Percentiles rank a stretch among this genome's conserved stretches.
Evolutionary conservation across 2,113 vertebrate genomes (phyloP).

Genomic region (Tragelaphus scriptus): DNA sequence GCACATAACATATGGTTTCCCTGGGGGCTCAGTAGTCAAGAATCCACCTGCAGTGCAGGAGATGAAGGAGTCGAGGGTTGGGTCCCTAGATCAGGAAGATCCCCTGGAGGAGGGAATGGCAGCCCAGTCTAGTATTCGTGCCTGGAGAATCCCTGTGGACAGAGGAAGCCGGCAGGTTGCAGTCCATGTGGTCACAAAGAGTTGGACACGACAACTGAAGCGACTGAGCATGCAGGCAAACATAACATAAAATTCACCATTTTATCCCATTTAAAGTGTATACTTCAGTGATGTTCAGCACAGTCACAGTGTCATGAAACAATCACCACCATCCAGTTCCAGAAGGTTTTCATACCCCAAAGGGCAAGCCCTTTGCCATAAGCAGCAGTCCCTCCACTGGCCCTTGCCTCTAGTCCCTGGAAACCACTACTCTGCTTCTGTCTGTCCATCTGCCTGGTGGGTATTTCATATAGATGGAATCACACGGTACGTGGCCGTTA

Average conservation of each 20-base stretch:
- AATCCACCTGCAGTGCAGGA: neutral
- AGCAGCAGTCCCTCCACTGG: neutral
- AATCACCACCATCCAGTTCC: neutral
- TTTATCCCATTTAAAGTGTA: neutral
- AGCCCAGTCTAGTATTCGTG: neutral
- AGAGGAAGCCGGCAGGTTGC: neutral
- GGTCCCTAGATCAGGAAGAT: neutral
- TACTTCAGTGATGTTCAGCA: neutral
- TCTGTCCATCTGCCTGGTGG: neutral
- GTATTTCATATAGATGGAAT: neutral
- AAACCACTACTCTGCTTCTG: neutral
- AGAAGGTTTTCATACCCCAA: neutral
- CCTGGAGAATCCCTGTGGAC: neutral
- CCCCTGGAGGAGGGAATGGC: neutral
- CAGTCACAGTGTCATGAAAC: neutral
- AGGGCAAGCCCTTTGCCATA: neutral
- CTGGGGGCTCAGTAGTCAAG: neutral
- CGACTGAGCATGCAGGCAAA: neutral
- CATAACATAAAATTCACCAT: neutral
- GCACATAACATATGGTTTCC: neutral
- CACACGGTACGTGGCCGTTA: neutral
- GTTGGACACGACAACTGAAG: accelerated
- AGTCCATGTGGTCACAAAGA: neutral
- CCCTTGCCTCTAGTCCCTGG: neutral
- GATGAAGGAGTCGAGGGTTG: neutral